A percentile compares a stretch with the other conserved stretches of the same genome.
These are phyloP conservation scores for Apis dorsata DNA, from an alignment of 1,140 invertebrate species.

Conservation along the genomic window DNA sequence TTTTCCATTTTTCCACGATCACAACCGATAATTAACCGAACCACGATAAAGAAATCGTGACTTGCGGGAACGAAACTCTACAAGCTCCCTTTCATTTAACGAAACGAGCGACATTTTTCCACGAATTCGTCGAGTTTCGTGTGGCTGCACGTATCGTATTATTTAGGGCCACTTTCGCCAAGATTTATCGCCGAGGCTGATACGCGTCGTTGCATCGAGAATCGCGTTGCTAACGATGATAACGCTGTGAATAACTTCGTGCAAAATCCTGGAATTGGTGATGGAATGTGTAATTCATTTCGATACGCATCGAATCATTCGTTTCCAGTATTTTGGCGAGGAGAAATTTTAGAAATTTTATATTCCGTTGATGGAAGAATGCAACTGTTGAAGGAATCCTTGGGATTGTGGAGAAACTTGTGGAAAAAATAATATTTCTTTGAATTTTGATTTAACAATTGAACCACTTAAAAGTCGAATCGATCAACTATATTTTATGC, in stretches of 20 bases:
- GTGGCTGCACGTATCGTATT: not conserved
- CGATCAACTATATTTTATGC: no score
- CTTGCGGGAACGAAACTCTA: not conserved
- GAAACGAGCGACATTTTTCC: constrained; percentile 20
- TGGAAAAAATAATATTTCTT: not conserved
- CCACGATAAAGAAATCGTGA: not conserved
- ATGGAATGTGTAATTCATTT: not conserved
- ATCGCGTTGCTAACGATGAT: not conserved
- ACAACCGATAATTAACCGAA: not conserved
- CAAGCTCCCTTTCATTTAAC: not conserved
- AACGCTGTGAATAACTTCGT: not conserved
- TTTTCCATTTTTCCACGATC: not conserved
- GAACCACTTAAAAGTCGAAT: no score
- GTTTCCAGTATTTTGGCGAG: not conserved
- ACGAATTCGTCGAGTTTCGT: constrained; percentile 23
- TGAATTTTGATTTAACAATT: not conserved
- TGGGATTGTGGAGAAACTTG: not conserved
- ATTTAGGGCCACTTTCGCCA: constrained; percentile 10
- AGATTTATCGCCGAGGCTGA: constrained; percentile 1
- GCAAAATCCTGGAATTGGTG: not conserved
- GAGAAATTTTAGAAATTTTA: not conserved
- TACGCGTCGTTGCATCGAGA: no score
- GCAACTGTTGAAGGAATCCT: not conserved
- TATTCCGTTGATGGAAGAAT: not conserved
- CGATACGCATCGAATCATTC: not conserved